Conservation (phyloP, 2,888 invertebrate species). For the Ormyrus rosae region DNA sequence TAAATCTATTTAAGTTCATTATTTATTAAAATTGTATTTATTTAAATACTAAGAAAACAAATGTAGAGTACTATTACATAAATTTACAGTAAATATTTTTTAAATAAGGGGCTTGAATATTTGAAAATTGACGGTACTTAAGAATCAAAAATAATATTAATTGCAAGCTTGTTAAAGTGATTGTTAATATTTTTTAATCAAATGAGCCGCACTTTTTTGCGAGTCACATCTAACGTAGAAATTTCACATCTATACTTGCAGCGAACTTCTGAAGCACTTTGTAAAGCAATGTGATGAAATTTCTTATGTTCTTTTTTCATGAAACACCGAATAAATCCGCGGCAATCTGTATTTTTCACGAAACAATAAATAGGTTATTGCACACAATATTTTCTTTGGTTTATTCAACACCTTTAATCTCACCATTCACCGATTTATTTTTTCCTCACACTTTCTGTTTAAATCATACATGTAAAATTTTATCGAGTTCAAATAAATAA, state of each 20-base stretch:
- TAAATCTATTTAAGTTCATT: conserved; percentile 23
- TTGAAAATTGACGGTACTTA: conserved; percentile 40
- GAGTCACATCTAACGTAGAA: conserved; percentile 23
- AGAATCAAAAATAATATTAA: conserved; percentile 14
- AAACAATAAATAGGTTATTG: conserved; percentile 56
- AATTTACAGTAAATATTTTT: conserved; percentile 4
- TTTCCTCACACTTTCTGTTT: conserved; percentile 26
- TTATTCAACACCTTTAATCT: conserved; percentile 46
- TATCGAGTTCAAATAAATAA: conserved; percentile 20
- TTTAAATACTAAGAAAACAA: neutral
- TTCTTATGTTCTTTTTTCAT: conserved; percentile 26
- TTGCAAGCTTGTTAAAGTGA: conserved; percentile 32
- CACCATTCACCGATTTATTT: conserved; percentile 35
- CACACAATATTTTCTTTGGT: conserved; percentile 53
- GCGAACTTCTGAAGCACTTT: conserved; percentile 29
- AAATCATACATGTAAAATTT: conserved; percentile 4
- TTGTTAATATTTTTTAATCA: conserved; percentile 28
- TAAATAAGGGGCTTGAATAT: conserved; percentile 6
- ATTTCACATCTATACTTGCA: conserved; percentile 44
- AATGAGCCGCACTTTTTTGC: conserved; percentile 29
- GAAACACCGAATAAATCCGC: conserved; percentile 34
- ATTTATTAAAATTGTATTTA: neutral
- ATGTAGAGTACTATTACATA: neutral
- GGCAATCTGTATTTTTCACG: conserved; percentile 50
- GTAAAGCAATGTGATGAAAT: conserved; percentile 25